Conservation (phyloP, 2,888 invertebrate genomes). For the Drosophila algonquin region DNA sequence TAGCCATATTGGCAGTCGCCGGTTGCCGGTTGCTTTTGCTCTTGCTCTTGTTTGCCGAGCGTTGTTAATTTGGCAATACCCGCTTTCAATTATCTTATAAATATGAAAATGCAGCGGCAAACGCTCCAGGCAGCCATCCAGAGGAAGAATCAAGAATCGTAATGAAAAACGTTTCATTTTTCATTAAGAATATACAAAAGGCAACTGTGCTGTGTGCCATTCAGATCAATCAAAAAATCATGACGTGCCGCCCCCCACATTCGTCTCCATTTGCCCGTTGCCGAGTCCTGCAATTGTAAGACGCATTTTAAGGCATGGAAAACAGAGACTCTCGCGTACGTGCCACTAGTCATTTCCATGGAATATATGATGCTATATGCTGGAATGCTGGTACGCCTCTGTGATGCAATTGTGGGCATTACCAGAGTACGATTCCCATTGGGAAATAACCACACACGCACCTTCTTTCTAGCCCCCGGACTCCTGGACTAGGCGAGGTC, state of each 20-base stretch:
- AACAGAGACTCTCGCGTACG: conserved; percentile 12
- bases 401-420: conserved; percentile 72
- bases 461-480: conserved; percentile 55
- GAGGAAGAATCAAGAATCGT: conserved; percentile 43
- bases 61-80: conserved; percentile 83
- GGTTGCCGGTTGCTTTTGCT: conserved; percentile 47
- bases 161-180: conserved; percentile 78
- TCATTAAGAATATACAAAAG: conserved; percentile 66
- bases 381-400: conserved; percentile 41
- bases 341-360: conserved; percentile 37
- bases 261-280: conserved; percentile 25
- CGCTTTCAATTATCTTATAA: conserved; percentile 84
- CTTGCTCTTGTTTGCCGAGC: conserved; percentile 79
- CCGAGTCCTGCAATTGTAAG: conserved; percentile 57
- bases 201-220: conserved; percentile 80
- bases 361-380: not conserved
- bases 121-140: conserved; percentile 61
- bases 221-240: conserved; percentile 82
- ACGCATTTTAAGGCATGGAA: conserved; percentile 30
- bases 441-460: conserved; percentile 52
- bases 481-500: conserved; percentile 73
- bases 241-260: conserved; percentile 46
- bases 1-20: conserved; percentile 65
- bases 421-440: conserved; percentile 32
- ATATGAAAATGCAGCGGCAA: conserved; percentile 82